A percentile compares a stretch with the other conserved stretches of the same genome.
Evolutionary conservation across 2,888 invertebrate species (phyloP).

Genomic region (Globia sparganii): DNA sequence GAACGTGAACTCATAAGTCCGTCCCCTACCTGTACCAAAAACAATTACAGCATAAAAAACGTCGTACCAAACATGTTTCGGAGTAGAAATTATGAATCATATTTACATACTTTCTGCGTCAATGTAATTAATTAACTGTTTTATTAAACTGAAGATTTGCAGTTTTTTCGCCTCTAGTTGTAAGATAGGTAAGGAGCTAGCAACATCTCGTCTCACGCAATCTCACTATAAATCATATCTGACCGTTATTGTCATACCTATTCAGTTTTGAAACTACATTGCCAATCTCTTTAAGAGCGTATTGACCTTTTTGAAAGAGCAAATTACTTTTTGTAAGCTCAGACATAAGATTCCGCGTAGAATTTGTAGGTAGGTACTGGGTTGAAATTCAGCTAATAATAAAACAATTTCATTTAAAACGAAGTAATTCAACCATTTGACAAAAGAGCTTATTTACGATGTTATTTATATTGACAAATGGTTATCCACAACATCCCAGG

Average conservation of each 20-base stretch:
- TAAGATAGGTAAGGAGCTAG: slow-evolving; percentile 1
- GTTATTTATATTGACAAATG: not conserved
- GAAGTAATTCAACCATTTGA: not conserved
- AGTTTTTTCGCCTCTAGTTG: not conserved
- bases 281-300: slow-evolving; percentile 1
- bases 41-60: not conserved
- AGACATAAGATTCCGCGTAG: not conserved
- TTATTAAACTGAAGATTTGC: not conserved
- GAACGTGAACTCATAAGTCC: no score
- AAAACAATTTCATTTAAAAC: no score
- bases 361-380: not conserved
- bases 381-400: not conserved
- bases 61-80: no score
- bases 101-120: slow-evolving; percentile 26
- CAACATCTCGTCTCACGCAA: slow-evolving; percentile 16
- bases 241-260: slow-evolving; percentile 29
- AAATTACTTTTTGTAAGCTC: not conserved
- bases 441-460: not conserved
- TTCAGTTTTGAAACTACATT: slow-evolving; percentile 27
- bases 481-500: not conserved
- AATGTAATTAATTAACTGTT: slow-evolving; percentile 2
- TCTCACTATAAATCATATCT: slow-evolving; percentile 28
- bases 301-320: slow-evolving; percentile 4
- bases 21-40: no score
- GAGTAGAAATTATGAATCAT: slow-evolving; percentile 1